Base-by-base conservation (phyloP, 2,888 invertebrate genomes). In the Dioctria linearis region DNA sequence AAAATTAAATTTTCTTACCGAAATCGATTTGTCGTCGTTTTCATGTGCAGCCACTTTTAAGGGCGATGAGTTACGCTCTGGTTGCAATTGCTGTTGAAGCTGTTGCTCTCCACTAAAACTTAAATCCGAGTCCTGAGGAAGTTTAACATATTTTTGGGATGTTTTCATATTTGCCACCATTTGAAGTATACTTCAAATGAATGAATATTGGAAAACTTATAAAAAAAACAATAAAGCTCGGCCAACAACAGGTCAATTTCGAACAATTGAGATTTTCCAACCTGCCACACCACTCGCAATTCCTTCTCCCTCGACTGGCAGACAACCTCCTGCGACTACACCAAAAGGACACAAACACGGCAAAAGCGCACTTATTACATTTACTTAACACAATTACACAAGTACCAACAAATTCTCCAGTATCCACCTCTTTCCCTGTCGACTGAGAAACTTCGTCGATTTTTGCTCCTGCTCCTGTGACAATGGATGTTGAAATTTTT, bases 101-200 rank as follows among this genome's bases (percentile, higher is more conserved):
- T 80, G 69, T 76, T 83, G 83, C 63, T 83, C 83, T 78, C 75
- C 80, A 57, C 81, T 83, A 76, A 86, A 88, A 85, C 87, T 88
- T 84, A 88, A 85, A 86, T 88, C 88, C 85, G 87, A 87, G 85
- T 88, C 88, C 86, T 88, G 88, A 84, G 88, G 87, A 82, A 88
- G 84, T 85, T 88, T 88, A 78, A 86, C 87, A 87, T 88, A 88
- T 85, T 88, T 88, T 84, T 87, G 88, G 84, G 43, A 43, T 43
- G 67, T 76, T 76, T 76, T 76, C 76, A 76, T 76, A 76, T 76
- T 76, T 76, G 76, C 76, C 76, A 76, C 76, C 76, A 76, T 76
- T 76, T 46, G 76, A 37, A 43, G 63, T 13, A 46, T 46, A 37
- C 76, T 63, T 63, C 51, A 63, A 46, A 63, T 37, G 46, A 46